Evolutionary conservation across 1,140 invertebrate genomes (phyloP).

Genomic region (Lucilia cuprina): DNA sequence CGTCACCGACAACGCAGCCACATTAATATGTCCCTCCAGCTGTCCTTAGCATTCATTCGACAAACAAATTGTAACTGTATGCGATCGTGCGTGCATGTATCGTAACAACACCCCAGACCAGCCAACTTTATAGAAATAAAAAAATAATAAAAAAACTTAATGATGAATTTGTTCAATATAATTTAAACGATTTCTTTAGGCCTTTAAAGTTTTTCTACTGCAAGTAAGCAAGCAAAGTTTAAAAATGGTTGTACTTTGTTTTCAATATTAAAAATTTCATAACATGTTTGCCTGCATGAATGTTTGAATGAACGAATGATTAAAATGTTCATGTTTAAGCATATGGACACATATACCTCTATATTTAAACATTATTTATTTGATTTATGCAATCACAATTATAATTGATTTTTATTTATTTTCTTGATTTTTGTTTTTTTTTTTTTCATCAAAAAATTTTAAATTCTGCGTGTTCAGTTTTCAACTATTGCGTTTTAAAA

Average conservation of each 20-base stretch:
- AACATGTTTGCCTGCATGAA: not conserved
- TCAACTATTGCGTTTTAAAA: not conserved
- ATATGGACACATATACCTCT: too few relatives aligned
- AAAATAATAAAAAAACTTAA: too few relatives aligned
- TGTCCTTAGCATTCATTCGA: not conserved
- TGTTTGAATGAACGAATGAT: not conserved
- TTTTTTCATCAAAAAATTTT: not conserved
- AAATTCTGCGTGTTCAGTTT: too few relatives aligned
- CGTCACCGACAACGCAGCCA: too few relatives aligned
- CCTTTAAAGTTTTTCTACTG: not conserved
- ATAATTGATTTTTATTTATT: not conserved
- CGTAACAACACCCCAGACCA: not conserved
- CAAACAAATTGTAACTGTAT: not conserved
- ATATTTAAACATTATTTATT: not conserved
- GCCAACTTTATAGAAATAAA: too few relatives aligned
- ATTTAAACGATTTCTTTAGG: not conserved
- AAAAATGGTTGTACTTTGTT: not conserved
- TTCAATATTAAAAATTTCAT: not conserved
- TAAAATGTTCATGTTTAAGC: not conserved
- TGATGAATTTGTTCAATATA: not conserved
- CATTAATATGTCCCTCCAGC: not conserved
- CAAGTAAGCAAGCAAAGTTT: too few relatives aligned
- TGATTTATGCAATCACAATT: slow-evolving; percentile 11
- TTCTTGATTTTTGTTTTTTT: not conserved
- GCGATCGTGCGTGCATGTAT: not conserved